Base-by-base conservation (phyloP, 2,797 vertebrate genomes). In the Semotilus atromaculatus region DNA sequence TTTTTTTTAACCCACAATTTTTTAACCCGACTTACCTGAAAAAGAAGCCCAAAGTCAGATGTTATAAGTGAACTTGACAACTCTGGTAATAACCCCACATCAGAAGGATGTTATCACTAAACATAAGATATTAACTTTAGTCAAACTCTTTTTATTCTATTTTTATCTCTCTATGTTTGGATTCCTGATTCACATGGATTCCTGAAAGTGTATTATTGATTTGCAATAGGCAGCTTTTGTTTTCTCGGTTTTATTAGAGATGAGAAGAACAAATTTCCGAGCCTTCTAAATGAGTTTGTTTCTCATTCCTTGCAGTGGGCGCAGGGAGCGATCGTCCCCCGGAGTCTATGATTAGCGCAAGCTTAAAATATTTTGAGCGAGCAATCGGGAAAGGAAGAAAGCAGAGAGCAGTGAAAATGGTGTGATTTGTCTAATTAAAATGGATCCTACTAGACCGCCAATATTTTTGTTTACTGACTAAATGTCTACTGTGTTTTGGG, bases 381-480 rank as follows among this genome's bases (percentile, higher is more conserved):
- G 80, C 9, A 53, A 83, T 36, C 10, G 53, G 40, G 80, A 86
- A 71, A 80, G 36, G 51, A 64, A 36, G 62, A 85, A 82, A 72
- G 77, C 74, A 60, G 72, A 74, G 72, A 86, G 85, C 26, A n/a
- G 72, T 78, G 76, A 45, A 88, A 89, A 88, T 85, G 53, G 67
- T 89, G 86, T 81, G 88, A 89, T 91, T 89, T 89, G 86, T 84
- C 86, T 91, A 90, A 93, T 92, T 91, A 89, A 92, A 92, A 88
- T 85, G 85, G 76, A 91, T 91, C 87, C 82, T 84, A 78, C 85
- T 86, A 83, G 75, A 88, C 84, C 82, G 64, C 74, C 81, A 68
- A 86, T 89, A 85, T 86, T 91, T 91, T 87, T 91, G 89, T 92
- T 91, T 90, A 90, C 91, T 89, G 88, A 89, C 91, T 91, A 89